Conservation (phyloP, 2,888 invertebrate genomes). For the Caenorhabditis zanzibari region DNA sequence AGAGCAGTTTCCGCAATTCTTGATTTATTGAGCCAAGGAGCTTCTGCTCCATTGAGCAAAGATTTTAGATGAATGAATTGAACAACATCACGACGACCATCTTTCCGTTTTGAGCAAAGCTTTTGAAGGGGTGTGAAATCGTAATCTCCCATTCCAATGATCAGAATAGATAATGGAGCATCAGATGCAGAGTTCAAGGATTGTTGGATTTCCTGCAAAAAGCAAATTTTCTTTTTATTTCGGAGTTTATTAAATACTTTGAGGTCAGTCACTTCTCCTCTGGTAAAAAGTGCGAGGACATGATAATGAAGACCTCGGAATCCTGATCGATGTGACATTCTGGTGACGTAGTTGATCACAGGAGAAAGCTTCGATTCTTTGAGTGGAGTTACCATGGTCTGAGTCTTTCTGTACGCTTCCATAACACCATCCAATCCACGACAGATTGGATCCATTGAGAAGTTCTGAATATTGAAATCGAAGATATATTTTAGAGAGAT, state of each 20-base stretch:
- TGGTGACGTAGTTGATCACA: conserved; percentile 79
- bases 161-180: conserved; percentile 80
- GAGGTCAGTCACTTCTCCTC: conserved; percentile 77
- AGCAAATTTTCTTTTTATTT: not conserved
- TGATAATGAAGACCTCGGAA: conserved; percentile 78
- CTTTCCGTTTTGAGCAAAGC: conserved; percentile 61
- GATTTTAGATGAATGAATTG: conserved; percentile 70
- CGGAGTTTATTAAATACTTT: no score
- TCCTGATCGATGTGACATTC: conserved; percentile 74
- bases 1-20: conserved; percentile 70
- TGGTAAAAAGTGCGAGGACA: conserved; percentile 78
- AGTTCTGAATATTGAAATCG: conserved; percentile 65
- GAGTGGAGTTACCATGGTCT: conserved; percentile 76
- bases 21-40: conserved; percentile 68
- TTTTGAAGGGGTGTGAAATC: conserved; percentile 73
- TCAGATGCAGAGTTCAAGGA: conserved; percentile 78
- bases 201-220: conserved; percentile 73
- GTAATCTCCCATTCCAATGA: conserved; percentile 80
- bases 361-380: conserved; percentile 79
- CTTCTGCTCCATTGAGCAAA: conserved; percentile 70
- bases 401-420: conserved; percentile 78
- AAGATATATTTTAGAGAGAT: no score
- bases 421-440: conserved; percentile 80
- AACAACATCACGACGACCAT: conserved; percentile 68
- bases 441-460: conserved; percentile 80